Evolutionary conservation across 37 sponge, comb jelly and placozoan genomes (phyloP), one percentile per base, ranked within the genome.

Genomic region (Tethya wilhelma): DNA sequence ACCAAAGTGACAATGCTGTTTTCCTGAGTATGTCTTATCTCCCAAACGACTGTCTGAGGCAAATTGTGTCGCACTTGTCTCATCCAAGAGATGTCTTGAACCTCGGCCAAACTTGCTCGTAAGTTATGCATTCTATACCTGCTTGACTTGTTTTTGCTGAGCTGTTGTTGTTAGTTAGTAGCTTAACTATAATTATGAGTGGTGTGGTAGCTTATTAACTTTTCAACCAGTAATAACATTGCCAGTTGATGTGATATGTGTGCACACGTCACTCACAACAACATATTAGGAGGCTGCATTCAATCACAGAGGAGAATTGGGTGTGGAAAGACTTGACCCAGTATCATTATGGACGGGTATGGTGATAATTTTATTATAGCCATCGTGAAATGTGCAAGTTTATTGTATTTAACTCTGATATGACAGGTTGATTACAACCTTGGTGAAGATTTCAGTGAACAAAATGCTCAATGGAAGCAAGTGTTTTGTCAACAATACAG

Each of bases 71-170:
- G 2, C 64, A 71, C 33, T 73, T 86, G 30, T 29, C 72, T 7
- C 41, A 73, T 17, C 86, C 86, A 53, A 44, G 23, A 36, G 86
- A 86, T 64, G 66, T 86, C 2, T 56, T 86, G 30, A 77, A 79
- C 65, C 57, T 86, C 14, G 86, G 80, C 23, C 40, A 23, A 23
- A 58, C 79, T 0, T 64, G 63, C 32, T 11, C 40, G 86, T 86
- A 73, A 22, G 73, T 37, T 4, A 28, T 28, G 26, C 17, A 14
- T 28, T 58, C 5, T 4, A 28, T 28, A 58, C 17, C 4, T 28
- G 23, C 5, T 58, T 9, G 14, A 3, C 5, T 58, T n/a, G 26
- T 14, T 58, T 11, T 41, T 36, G 31, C 31, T 1, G 7, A 4
- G 12, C 37, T 31, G 3, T 38, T 42, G 34, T 40, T 69, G 4